These are phyloP conservation scores for Psilopogon haemacephalus DNA, from an alignment of 2,113 vertebrate genomes.

Conservation along the genomic window DNA sequence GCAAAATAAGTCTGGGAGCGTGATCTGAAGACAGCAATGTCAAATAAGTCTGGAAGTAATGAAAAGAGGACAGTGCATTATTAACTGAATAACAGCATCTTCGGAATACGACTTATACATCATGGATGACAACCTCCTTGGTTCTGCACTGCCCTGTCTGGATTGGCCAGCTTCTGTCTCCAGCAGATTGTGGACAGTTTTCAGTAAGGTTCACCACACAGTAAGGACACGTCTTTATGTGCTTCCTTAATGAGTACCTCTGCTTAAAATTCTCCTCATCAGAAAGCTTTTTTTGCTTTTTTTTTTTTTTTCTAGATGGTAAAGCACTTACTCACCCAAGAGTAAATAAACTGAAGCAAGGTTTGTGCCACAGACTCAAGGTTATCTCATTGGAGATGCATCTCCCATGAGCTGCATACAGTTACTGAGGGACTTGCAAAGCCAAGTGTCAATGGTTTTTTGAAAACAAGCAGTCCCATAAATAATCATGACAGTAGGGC, in stretches of 20 bases:
- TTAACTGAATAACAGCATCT: background rate
- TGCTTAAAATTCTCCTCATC: background rate
- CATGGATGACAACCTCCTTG: background rate
- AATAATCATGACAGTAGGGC: background rate
- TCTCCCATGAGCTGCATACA: background rate
- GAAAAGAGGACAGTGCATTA: background rate
- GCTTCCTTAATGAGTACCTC: background rate
- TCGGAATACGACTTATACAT: background rate
- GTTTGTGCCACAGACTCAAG: background rate
- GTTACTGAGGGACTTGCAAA: background rate
- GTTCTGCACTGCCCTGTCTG: background rate
- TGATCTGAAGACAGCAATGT: background rate
- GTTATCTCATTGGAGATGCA: background rate
- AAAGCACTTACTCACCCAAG: background rate
- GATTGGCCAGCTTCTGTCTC: background rate
- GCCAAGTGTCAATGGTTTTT: rapidly evolving
- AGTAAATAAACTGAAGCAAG: background rate
- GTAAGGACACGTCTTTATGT: background rate
- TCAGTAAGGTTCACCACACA: background rate
- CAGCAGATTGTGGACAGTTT: background rate
- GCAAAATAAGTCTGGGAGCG: background rate
- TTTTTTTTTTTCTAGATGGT: background rate
- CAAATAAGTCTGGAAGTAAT: background rate
- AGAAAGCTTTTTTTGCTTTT: background rate
- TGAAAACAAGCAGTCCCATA: background rate